Percentiles rank a stretch among this genome's conserved stretches.
phyloP scores from a whole-genome alignment of 2,797 vertebrate genomes.

The Argentina silus region DNA sequence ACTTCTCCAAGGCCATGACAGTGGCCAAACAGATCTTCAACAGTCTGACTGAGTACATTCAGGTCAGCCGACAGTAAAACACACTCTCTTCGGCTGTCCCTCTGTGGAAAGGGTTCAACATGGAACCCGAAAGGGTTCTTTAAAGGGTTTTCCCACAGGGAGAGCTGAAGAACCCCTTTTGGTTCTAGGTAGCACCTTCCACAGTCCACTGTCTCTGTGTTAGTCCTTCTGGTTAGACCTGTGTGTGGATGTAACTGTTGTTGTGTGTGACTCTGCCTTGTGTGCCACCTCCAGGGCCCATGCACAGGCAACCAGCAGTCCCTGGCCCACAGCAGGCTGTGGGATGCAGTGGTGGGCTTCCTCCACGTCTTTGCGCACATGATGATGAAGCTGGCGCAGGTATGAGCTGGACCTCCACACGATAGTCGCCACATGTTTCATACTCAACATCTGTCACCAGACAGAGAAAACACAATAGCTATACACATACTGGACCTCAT shows the following conservation, averaged over 20 bases:
- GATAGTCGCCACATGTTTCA: neutral
- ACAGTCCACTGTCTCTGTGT: too few relatives aligned
- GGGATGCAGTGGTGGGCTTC: constrained; percentile 97
- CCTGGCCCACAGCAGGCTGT: constrained; percentile 92
- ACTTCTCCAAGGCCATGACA: constrained; percentile 97
- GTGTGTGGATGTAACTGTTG: neutral
- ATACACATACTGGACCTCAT: neutral
- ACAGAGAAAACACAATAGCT: neutral
- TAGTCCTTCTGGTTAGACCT: neutral
- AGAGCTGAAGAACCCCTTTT: too few relatives aligned
- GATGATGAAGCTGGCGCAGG: constrained; percentile 99
- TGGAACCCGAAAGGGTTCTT: too few relatives aligned
- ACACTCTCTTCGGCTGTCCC: neutral
- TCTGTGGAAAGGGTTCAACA: too few relatives aligned
- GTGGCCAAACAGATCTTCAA: constrained; percentile 97
- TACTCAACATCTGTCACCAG: neutral
- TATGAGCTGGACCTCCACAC: constrained; percentile 51
- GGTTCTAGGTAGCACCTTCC: too few relatives aligned
- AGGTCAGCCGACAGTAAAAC: constrained; percentile 73
- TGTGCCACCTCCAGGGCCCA: constrained; percentile 76
- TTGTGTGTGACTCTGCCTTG: neutral
- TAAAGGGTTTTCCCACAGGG: too few relatives aligned
- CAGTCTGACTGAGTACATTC: constrained; percentile 95
- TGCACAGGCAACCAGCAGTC: constrained; percentile 98
- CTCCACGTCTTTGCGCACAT: constrained; percentile 97